phyloP scores from a whole-genome alignment of 1,140 invertebrate genomes.

The Wasmannia auropunctata region DNA sequence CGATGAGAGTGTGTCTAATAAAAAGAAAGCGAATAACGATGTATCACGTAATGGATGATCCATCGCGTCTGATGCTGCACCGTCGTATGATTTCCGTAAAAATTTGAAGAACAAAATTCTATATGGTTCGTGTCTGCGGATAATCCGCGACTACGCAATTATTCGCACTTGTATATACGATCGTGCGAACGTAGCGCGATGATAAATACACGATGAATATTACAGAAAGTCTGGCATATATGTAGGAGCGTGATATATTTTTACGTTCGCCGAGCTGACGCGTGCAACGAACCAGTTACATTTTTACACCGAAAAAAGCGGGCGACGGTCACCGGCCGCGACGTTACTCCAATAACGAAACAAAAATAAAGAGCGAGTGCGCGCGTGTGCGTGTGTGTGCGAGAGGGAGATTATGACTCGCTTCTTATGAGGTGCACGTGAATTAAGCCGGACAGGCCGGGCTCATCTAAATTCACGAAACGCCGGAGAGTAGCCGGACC shows the following conservation, averaged over 20 bases:
- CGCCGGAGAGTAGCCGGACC: conserved; percentile 31
- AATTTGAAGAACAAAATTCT: background rate
- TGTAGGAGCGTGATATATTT: conserved; percentile 17
- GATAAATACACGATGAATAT: conserved; percentile 13
- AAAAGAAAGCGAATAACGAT: background rate
- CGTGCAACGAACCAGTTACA: conserved; percentile 46
- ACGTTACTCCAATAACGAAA: conserved; percentile 57
- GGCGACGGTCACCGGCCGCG: conserved; percentile 16
- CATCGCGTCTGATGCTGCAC: background rate
- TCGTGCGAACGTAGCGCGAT: conserved; percentile 5
- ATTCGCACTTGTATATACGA: background rate
- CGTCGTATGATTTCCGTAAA: background rate
- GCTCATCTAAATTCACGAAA: conserved; percentile 69
- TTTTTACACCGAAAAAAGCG: conserved; percentile 45
- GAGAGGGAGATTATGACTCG: conserved; percentile 22
- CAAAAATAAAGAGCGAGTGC: background rate
- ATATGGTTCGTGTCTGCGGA: background rate
- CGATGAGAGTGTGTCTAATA: background rate
- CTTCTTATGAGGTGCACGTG: conserved; percentile 38
- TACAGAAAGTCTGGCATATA: background rate
- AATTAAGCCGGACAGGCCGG: conserved; percentile 63
- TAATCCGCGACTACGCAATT: background rate
- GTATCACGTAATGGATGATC: background rate
- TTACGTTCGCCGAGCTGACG: conserved; percentile 17
- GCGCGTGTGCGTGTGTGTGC: background rate